Evolutionary conservation across 2,797 vertebrate genomes (phyloP), one percentile per base, ranked within the genome.

Genomic region (Diplodus sargus): DNA sequence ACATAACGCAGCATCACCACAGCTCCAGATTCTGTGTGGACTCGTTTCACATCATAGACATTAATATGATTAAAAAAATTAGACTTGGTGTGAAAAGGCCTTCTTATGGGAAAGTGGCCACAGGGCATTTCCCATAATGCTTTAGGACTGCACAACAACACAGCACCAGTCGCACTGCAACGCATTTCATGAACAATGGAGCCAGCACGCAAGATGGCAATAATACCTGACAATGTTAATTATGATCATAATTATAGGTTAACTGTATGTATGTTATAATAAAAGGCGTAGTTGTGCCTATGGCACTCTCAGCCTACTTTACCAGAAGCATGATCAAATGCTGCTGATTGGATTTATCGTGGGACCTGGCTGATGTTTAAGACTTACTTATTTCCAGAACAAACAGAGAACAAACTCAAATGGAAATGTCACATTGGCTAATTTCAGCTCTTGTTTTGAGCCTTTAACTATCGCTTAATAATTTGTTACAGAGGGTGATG

Each of bases 391-490:
- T 77, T 78, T 70, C n/a, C 0, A 59, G 23, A 74, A 15, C 51
- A 76, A 78, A 69, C 34, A 70, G 56, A 53, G 7, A 39, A 53
- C 47, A 51, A 74, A 62, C 2, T 34, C 11, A 28, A 28, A 70
- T 43, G 23, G 9, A 62, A 65, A 78, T 64, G n/a, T 59, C 28
- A 74, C 22, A 58, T 28, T 22, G 13, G 17, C 49, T 43, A 68
- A 65, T 70, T 76, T 11, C 16, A 74, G 49, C 28, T 68, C 59
- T 49, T 79, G 61, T 64, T 79, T 68, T 30, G 10, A 48, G 49
- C 49, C 25, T 2, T 43, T 60, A 58, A 63, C 52, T 54, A n/a
- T 14, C 34, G 30, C 20, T 54, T 66, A 25, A 70, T 74, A 22
- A 66, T 76, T 71, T 70, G 39, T 70, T 28, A 60, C 45, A 76